These are phyloP conservation scores for Andrena marginata DNA, from an alignment of 2,888 invertebrate genomes.

Conservation along the genomic window DNA sequence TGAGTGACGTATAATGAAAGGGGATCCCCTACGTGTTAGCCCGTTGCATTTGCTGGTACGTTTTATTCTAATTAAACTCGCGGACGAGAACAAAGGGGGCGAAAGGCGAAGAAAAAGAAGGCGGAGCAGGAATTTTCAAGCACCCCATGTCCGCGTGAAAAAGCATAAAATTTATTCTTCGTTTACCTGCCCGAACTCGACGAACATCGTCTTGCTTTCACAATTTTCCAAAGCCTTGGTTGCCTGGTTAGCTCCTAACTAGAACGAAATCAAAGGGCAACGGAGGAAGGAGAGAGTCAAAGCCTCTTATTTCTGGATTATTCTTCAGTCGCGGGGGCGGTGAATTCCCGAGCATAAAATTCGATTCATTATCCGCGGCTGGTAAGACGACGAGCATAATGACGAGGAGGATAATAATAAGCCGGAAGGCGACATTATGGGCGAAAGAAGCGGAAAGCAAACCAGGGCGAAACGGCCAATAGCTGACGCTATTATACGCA, in stretches of 20 bases:
- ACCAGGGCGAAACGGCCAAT: too few relatives aligned
- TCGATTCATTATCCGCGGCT: constrained; percentile 22
- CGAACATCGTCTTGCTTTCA: constrained; percentile 33
- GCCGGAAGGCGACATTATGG: neutral
- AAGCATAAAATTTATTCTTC: constrained; percentile 49
- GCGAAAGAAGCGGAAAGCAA: constrained; percentile 7
- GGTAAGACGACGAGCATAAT: neutral
- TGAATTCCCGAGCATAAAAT: constrained; percentile 7
- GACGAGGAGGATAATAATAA: constrained; percentile 35
- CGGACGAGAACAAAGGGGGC: constrained; percentile 12
- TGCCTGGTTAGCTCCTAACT: constrained; percentile 26
- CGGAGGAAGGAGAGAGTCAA: neutral
- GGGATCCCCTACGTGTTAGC: constrained; percentile 3
- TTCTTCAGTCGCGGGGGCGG: neutral
- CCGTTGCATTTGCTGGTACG: constrained; percentile 30
- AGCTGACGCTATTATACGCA: constrained; percentile 24
- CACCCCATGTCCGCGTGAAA: constrained; percentile 27
- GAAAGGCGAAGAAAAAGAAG: constrained; percentile 2
- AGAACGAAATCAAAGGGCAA: constrained; percentile 26
- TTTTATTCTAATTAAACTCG: constrained; percentile 49
- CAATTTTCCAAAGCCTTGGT: constrained; percentile 23
- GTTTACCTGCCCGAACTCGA: constrained; percentile 19
- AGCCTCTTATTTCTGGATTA: neutral
- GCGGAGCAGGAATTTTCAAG: constrained; percentile 36
- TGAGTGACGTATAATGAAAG: constrained; percentile 15